Percentiles rank a stretch among this genome's conserved stretches.
Conservation (phyloP, 2,888 invertebrate species). For the Heliconius hortense region DNA sequence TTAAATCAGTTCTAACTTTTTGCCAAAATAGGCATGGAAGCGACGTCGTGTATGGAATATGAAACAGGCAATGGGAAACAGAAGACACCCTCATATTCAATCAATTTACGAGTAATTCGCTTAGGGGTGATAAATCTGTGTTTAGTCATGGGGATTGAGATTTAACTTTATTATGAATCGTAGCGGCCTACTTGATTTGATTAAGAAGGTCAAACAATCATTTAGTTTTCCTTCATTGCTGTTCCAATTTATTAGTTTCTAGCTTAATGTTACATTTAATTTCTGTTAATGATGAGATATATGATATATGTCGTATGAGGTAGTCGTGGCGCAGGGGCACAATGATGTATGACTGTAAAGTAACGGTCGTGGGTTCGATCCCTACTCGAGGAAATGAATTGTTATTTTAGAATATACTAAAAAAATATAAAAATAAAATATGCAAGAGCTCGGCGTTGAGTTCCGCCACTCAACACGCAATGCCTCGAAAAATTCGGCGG, state of each 20-base stretch:
- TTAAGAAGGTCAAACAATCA: slow-evolving; percentile 36
- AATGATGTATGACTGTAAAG: too few species aligned
- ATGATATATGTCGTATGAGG: too few species aligned
- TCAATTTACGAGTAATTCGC: slow-evolving; percentile 73
- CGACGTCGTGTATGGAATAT: slow-evolving; percentile 58
- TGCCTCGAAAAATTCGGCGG: too few species aligned
- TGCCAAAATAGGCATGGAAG: slow-evolving; percentile 35
- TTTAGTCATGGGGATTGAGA: slow-evolving; percentile 63
- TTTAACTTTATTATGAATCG: slow-evolving; percentile 66
- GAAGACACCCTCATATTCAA: slow-evolving; percentile 66
- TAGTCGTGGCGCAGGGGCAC: too few species aligned
- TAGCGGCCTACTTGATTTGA: slow-evolving; percentile 41
- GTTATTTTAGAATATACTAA: too few species aligned
- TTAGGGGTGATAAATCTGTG: slow-evolving; percentile 79
- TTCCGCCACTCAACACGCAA: too few species aligned
- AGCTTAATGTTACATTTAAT: slow-evolving; percentile 5
- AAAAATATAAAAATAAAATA: neutral
- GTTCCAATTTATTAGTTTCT: neutral
- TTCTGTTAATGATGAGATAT: slow-evolving; percentile 6
- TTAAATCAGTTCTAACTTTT: slow-evolving; percentile 34
- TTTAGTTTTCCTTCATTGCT: slow-evolving; percentile 21
- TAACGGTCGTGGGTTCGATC: too few species aligned
- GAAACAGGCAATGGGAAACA: slow-evolving; percentile 52
- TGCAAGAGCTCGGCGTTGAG: too few species aligned
- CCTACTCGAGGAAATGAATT: too few species aligned